These are phyloP conservation scores for Torymus tubicola DNA, from an alignment of 2,888 invertebrate genomes.

Conservation along the genomic window DNA sequence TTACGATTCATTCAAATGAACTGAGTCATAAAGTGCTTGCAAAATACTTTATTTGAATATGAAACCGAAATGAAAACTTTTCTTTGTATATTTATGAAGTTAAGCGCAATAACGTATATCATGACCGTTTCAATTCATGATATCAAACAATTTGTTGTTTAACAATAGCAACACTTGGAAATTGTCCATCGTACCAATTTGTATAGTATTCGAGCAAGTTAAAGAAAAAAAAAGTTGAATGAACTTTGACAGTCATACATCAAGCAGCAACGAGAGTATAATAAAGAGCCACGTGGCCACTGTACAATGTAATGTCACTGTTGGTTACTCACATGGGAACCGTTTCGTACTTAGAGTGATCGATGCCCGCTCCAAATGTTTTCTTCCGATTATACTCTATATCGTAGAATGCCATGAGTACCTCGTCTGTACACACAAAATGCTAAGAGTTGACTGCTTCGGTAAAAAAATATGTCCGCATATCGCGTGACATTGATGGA, in stretches of 20 bases:
- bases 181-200: too few relatives aligned
- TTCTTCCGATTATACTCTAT: conserved; percentile 11
- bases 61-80: too few relatives aligned
- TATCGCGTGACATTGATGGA: too few relatives aligned
- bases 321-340: conserved; percentile 12
- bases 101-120: too few relatives aligned
- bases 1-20: too few relatives aligned
- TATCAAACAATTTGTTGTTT: too few relatives aligned
- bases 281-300: conserved; percentile 16
- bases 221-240: not conserved
- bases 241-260: conserved; percentile 37
- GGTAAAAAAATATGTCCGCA: conserved; percentile 23
- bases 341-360: conserved; percentile 5
- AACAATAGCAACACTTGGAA: too few relatives aligned
- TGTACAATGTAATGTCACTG: conserved; percentile 26
- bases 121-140: too few relatives aligned
- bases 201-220: too few relatives aligned
- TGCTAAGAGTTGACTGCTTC: not conserved
- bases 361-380: conserved; percentile 20
- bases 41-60: too few relatives aligned
- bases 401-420: not conserved
- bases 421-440: too few relatives aligned
- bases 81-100: not conserved
- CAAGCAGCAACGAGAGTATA: conserved; percentile 27
- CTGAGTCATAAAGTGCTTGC: too few relatives aligned